phyloP scores from a whole-genome alignment of 2,113 vertebrate genomes.

The Ploceus nigricollis region DNA sequence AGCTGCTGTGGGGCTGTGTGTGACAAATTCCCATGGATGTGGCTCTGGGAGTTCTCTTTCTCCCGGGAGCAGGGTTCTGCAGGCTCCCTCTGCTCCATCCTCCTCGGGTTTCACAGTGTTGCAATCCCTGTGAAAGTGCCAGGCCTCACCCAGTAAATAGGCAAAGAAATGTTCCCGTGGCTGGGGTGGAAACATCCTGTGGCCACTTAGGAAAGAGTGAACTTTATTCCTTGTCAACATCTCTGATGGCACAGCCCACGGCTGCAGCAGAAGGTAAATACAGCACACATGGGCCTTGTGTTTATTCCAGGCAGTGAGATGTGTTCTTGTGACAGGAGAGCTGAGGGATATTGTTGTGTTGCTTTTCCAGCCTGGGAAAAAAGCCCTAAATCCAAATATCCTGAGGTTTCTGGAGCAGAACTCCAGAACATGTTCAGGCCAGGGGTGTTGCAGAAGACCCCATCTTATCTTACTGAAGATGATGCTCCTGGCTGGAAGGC shows the following conservation, averaged over 20 bases:
- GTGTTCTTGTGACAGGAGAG: background rate
- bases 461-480: background rate
- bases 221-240: constrained; percentile 57
- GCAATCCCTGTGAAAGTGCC: constrained; percentile 15
- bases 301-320: background rate
- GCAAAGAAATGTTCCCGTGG: constrained; percentile 19
- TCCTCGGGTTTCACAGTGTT: background rate
- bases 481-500: background rate
- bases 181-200: constrained; percentile 48
- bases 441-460: background rate
- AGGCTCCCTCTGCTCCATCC: background rate
- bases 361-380: background rate
- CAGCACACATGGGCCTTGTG: background rate
- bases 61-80: background rate
- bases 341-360: background rate
- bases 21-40: background rate
- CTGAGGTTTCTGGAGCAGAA: background rate
- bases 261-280: background rate
- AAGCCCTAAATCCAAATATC: background rate
- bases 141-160: constrained; percentile 12
- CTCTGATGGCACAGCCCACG: background rate
- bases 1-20: background rate
- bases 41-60: background rate
- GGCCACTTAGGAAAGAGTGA: constrained; percentile 39
- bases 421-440: background rate